A percentile compares a stretch with the other conserved stretches of the same genome.
phyloP scores from a whole-genome alignment of 2,888 invertebrate species.

The Caenorhabditis sp. region DNA sequence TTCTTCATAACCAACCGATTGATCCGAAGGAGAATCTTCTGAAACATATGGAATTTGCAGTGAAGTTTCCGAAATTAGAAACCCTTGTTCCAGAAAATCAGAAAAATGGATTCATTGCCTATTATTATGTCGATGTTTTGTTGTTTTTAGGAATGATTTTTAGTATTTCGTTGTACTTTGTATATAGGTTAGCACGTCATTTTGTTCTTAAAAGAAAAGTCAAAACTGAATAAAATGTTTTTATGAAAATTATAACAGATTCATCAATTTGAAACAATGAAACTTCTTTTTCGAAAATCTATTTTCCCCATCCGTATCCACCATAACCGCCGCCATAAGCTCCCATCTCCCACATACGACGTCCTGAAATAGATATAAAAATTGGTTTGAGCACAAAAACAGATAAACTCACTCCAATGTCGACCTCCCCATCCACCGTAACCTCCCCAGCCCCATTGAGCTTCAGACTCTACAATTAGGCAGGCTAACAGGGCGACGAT shows the following conservation, averaged over 20 bases:
- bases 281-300: background rate
- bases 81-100: background rate
- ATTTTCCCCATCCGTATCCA: background rate
- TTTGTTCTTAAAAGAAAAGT: background rate
- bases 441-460: too few relatives aligned
- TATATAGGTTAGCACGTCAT: background rate
- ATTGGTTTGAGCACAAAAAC: too few relatives aligned
- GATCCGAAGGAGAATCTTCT: slow-evolving; percentile 23
- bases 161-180: background rate
- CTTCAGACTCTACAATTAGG: too few relatives aligned
- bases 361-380: too few relatives aligned
- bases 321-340: background rate
- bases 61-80: slow-evolving; percentile 4
- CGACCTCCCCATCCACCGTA: too few relatives aligned
- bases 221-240: background rate
- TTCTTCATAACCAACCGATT: slow-evolving; percentile 19
- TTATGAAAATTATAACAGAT: background rate
- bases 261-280: too few relatives aligned
- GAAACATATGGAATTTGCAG: slow-evolving; percentile 22
- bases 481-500: too few relatives aligned
- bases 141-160: background rate
- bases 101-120: background rate
- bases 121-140: background rate
- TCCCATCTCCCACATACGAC: too few relatives aligned
- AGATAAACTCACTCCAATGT: too few relatives aligned